Percentiles rank a stretch among this genome's conserved stretches.
phyloP scores from a whole-genome alignment of 2,113 vertebrate genomes.

The Cisticola juncidis region DNA sequence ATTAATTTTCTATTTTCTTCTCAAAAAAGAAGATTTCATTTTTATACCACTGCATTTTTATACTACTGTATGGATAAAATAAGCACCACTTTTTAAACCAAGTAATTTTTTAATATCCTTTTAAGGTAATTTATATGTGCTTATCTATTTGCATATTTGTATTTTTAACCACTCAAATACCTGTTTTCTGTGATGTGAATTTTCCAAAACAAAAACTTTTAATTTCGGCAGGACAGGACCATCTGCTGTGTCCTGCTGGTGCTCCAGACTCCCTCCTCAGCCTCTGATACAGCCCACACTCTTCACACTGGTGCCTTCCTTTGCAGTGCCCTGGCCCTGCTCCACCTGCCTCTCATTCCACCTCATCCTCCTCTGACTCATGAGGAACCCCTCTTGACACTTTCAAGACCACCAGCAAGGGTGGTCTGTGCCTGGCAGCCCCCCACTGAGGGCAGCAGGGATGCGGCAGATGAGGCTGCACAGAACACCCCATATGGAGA shows the following conservation, averaged over 20 bases:
- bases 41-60: neutral
- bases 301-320: fast-evolving
- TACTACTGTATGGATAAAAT: neutral
- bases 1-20: neutral
- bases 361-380: neutral
- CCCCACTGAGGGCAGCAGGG: neutral
- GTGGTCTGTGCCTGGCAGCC: neutral
- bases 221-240: neutral
- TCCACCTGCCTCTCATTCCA: neutral
- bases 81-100: neutral
- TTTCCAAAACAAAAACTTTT: neutral
- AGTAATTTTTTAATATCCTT: neutral
- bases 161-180: neutral
- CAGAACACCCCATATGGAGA: neutral
- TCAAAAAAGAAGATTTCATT: neutral
- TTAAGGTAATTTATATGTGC: neutral
- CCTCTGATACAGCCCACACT: neutral
- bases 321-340: neutral
- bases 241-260: neutral
- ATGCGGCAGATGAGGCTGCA: neutral
- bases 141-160: neutral
- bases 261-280: neutral
- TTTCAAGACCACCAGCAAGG: neutral
- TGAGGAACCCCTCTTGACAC: neutral
- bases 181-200: neutral